Conservation (phyloP, 2,888 invertebrate species). For the Deilephila porcellus region DNA sequence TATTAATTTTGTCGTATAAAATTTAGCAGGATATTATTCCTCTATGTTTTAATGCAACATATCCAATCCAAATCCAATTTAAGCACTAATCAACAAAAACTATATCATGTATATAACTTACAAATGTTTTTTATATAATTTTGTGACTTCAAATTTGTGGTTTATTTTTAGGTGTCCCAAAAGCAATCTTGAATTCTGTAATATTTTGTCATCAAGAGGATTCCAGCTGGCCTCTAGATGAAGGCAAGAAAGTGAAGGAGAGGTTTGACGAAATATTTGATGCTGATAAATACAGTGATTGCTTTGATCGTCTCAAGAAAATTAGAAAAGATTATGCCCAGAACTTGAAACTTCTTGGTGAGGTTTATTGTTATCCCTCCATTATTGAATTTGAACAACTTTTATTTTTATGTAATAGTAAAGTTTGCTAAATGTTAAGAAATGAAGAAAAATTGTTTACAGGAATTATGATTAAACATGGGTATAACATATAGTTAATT, state of each 20-base stretch:
- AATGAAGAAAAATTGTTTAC: no score
- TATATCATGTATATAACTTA: neutral
- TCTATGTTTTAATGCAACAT: no score
- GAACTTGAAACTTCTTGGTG: conserved; percentile 83
- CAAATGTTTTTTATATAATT: neutral
- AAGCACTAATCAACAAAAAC: no score
- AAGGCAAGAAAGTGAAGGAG: conserved; percentile 96
- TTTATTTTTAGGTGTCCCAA: conserved; percentile 91
- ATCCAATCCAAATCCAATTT: no score
- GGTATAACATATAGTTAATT: no score
- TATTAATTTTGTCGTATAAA: no score
- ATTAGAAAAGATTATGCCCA: conserved; percentile 86
- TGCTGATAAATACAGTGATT: conserved; percentile 95
- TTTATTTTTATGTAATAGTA: no score
- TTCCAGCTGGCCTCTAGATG: conserved; percentile 97
- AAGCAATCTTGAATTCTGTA: conserved; percentile 97
- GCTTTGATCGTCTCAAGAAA: conserved; percentile 90
- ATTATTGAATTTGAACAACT: no score
- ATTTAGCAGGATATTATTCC: no score
- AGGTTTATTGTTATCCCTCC: conserved; percentile 36
- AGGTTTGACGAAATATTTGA: conserved; percentile 99
- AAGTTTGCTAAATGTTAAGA: no score
- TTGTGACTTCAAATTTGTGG: neutral
- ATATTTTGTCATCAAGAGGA: conserved; percentile 99
- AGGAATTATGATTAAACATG: no score